A percentile compares a stretch with the other conserved stretches of the same genome.
Conservation (phyloP, 2,113 vertebrate genomes). For the Forbesichthys agassizii region DNA sequence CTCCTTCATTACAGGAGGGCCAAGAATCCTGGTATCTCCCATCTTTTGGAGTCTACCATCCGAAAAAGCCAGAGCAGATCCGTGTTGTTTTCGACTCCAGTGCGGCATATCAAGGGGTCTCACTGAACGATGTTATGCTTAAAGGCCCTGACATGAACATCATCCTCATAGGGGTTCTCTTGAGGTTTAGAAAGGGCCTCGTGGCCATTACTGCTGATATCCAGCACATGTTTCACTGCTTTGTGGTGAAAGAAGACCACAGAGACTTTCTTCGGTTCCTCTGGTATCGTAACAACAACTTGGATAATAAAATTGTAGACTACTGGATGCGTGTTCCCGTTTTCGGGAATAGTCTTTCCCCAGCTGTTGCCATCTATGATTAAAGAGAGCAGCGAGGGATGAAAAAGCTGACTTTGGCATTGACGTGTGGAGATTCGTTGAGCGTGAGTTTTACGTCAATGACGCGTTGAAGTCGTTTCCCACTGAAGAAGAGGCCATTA, state of each 20-base stretch:
- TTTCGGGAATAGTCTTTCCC: constrained; percentile 7
- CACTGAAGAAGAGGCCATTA: not conserved
- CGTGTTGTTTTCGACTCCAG: not conserved
- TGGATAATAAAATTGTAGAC: not conserved
- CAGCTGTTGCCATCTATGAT: constrained; percentile 12
- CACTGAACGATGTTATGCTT: not conserved
- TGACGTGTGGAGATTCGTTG: constrained; percentile 1
- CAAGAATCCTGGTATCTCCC: not conserved
- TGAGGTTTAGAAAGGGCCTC: not conserved
- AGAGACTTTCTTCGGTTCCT: not conserved
- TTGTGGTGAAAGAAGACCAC: constrained; percentile 4
- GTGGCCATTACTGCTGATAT: not conserved
- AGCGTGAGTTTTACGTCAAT: constrained; percentile 19
- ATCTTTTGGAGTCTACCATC: no score
- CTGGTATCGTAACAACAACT: constrained; percentile 4
- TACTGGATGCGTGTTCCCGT: constrained; percentile 9
- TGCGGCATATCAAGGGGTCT: not conserved
- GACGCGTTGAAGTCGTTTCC: constrained; percentile 9
- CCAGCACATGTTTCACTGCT: constrained; percentile 12
- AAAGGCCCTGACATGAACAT: not conserved
- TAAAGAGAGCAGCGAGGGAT: not conserved
- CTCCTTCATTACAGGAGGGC: not conserved
- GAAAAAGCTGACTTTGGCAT: not conserved
- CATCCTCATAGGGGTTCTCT: not conserved
- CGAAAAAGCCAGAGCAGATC: no score